Evolutionary conservation across 2,113 vertebrate genomes (phyloP), one percentile per base, ranked within the genome.

Genomic region (Sprattus sprattus): DNA sequence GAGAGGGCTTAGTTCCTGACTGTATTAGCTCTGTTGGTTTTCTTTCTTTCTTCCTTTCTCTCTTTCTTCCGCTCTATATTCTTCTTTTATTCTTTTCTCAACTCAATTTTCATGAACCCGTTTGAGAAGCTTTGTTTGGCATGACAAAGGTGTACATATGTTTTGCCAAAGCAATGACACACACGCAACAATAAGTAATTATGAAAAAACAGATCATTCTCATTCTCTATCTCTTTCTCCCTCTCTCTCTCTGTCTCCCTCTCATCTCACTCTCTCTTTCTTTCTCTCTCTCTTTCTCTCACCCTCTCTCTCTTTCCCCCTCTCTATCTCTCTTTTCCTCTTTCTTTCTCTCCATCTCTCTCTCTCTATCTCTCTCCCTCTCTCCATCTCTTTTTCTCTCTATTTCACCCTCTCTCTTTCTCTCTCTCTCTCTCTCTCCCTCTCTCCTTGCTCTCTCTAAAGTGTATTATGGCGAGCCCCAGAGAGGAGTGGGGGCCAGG

Each of bases 21-120:
- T 67, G 10, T 10, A 28, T 8, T 67, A 32, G 64, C 64, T 71
- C 32, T 32, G 10, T 28, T 71, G 64, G 7, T 67, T 87, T 46
- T 82, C 3, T 71, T 57, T 67, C 46, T 82, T 81, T 80, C 83
- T 86, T 57, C 71, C n/a, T 78, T 52, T 44, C 25, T 87, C 45
- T 82, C 13, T 64, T 67, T 80, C 46, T 16, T 15, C 22, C 81
- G 7, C n/a, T 64, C 2, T n/a, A 2, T 64, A 6, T 8, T 71
- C 10, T 32, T 32, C 13, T 3, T 25, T 8, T 71, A 2, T 32
- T 32, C 13, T 3, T 25, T 13, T 1, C 64, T 71, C 64, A 71
- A 32, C n/a, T 71, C 64, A 32, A 25, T 71, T 71, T 71, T 13
- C 9, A 71, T 71, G 32, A 71, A 1, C 10, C 39, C 25, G 3